Percentiles rank a stretch among this genome's conserved stretches.
These are phyloP conservation scores for Corythucha ciliata DNA, from an alignment of 2,888 invertebrate species.

Conservation along the genomic window DNA sequence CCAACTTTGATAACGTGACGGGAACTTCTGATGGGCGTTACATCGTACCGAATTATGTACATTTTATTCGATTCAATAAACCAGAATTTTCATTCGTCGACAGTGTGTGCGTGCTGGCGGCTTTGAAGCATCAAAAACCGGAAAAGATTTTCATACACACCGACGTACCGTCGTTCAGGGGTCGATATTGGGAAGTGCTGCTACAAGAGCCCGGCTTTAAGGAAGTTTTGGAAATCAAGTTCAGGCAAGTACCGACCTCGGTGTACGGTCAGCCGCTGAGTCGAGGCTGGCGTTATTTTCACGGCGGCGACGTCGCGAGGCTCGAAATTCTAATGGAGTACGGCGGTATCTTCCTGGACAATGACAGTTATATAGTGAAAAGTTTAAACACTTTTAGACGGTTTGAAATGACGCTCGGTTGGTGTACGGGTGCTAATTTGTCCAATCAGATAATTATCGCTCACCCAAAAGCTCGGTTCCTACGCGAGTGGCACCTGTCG, in stretches of 20 bases:
- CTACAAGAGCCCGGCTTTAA: constrained; percentile 28
- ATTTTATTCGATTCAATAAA: constrained; percentile 37
- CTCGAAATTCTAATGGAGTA: constrained; percentile 36
- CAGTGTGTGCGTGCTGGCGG: constrained; percentile 33
- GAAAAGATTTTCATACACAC: constrained; percentile 38
- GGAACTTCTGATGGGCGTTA: constrained; percentile 32
- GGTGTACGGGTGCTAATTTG: constrained; percentile 31
- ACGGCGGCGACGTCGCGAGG: constrained; percentile 26
- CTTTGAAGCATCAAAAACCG: constrained; percentile 37
- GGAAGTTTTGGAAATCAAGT: constrained; percentile 19
- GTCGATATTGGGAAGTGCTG: constrained; percentile 34
- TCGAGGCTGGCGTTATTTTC: constrained; percentile 16
- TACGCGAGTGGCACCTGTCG: constrained; percentile 37
- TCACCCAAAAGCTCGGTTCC: constrained; percentile 38
- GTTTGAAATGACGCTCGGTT: constrained; percentile 39
- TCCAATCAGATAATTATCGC: constrained; percentile 36
- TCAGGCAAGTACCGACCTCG: constrained; percentile 16
- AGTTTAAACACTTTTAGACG: constrained; percentile 37
- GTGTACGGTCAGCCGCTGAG: constrained; percentile 24
- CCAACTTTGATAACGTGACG: constrained; percentile 34
- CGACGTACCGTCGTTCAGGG: constrained; percentile 31
- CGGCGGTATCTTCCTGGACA: constrained; percentile 40
- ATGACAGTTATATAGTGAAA: constrained; percentile 38
- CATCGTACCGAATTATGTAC: constrained; percentile 39
- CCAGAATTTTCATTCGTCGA: constrained; percentile 33